Percentiles rank a stretch among this genome's conserved stretches.
Conservation (phyloP, 1,140 invertebrate species). For the Leptoteleia sp. region DNA sequence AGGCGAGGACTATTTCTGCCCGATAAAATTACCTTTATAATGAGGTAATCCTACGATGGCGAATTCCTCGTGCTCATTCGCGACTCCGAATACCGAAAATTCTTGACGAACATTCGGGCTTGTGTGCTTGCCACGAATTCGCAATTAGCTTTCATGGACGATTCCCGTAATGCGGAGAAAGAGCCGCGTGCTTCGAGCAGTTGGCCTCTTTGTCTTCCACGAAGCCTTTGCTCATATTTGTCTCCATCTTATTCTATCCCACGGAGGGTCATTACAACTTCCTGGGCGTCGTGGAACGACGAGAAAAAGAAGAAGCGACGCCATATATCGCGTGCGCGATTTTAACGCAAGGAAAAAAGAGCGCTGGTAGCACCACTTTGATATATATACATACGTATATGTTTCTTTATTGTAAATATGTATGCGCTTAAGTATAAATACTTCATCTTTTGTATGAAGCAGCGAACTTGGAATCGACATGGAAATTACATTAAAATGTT, state of each 20-base stretch:
- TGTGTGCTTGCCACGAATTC: slow-evolving; percentile 32
- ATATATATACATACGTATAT: slow-evolving; percentile 18
- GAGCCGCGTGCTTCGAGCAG: not conserved
- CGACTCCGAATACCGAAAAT: slow-evolving; percentile 30
- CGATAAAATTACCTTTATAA: slow-evolving; percentile 45
- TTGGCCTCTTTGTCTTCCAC: slow-evolving; percentile 54
- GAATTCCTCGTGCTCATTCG: slow-evolving; percentile 9
- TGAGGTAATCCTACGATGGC: slow-evolving; percentile 46
- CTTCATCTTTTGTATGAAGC: no score
- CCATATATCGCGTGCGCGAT: slow-evolving; percentile 60
- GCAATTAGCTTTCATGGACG: slow-evolving; percentile 49
- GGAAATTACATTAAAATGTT: no score
- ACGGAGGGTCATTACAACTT: slow-evolving; percentile 76
- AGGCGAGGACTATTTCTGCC: slow-evolving; percentile 20
- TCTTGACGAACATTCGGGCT: slow-evolving; percentile 27
- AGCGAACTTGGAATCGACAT: no score
- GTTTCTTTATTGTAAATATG: no score
- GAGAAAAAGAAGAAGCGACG: slow-evolving; percentile 55
- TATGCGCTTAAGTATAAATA: no score
- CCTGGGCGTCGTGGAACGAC: slow-evolving; percentile 68
- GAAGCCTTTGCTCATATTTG: slow-evolving; percentile 16
- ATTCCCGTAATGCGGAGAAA: slow-evolving; percentile 24
- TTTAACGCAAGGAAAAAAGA: slow-evolving; percentile 42
- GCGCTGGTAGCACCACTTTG: slow-evolving; percentile 24
- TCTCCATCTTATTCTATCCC: slow-evolving; percentile 69